phyloP scores from a whole-genome alignment of 1,140 invertebrate species.

The Cyclina sinensis region DNA sequence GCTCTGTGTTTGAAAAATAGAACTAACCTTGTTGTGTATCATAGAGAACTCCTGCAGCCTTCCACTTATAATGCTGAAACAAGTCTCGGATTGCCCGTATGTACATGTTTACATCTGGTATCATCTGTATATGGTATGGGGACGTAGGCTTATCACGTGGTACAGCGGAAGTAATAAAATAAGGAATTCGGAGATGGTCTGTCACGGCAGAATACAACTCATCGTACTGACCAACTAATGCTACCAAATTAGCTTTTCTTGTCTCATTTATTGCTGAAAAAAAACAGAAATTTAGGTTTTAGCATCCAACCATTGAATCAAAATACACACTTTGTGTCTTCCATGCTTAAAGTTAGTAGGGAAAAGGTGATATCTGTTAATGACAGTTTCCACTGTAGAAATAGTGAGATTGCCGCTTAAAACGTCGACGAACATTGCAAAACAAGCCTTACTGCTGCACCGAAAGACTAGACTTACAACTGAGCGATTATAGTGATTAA shows the following conservation, averaged over 20 bases:
- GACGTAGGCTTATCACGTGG: slow-evolving; percentile 24
- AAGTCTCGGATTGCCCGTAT: slow-evolving; percentile 54
- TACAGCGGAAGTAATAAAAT: slow-evolving; percentile 54
- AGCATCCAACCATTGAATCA: no score
- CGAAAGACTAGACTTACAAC: no score
- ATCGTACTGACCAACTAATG: slow-evolving; percentile 44
- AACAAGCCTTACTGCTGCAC: no score
- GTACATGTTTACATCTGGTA: slow-evolving; percentile 48
- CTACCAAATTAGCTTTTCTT: slow-evolving; percentile 15
- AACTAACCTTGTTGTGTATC: slow-evolving; percentile 46
- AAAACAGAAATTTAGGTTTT: background rate
- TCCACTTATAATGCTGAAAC: slow-evolving; percentile 62
- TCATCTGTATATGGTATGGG: slow-evolving; percentile 44
- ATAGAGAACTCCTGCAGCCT: slow-evolving; percentile 46
- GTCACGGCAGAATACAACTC: slow-evolving; percentile 11
- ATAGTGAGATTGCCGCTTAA: no score
- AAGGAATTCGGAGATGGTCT: slow-evolving; percentile 58
- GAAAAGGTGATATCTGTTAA: no score
- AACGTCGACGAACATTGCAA: no score
- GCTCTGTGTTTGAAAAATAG: background rate
- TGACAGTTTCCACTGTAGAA: no score
- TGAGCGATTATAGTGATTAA: no score
- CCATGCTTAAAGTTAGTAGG: no score
- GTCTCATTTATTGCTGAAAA: slow-evolving; percentile 24
- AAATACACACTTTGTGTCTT: no score